A percentile compares a stretch with the other conserved stretches of the same genome.
Evolutionary conservation across 2,888 invertebrate species (phyloP).

Genomic region (Watsonalla binaria): DNA sequence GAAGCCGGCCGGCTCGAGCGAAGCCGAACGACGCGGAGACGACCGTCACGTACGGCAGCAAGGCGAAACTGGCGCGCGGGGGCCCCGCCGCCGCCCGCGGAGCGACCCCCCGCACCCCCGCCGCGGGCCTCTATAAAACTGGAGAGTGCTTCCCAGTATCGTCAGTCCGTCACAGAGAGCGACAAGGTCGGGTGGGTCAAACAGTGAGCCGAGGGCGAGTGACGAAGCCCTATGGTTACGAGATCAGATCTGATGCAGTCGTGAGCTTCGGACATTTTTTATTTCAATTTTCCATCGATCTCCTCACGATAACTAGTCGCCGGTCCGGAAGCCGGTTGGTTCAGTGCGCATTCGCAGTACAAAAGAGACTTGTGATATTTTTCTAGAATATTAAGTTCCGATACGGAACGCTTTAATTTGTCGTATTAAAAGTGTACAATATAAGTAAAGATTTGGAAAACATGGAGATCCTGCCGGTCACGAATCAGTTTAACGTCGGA

Average conservation of each 20-base stretch:
- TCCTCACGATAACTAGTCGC: conserved; percentile 67
- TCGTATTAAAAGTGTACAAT: conserved; percentile 74
- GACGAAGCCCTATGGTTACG: conserved; percentile 75
- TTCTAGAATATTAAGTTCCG: conserved; percentile 70
- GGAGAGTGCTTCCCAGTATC: conserved; percentile 52
- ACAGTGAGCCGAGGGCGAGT: conserved; percentile 65
- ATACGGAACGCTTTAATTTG: conserved; percentile 62
- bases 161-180: conserved; percentile 74
- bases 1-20: conserved; percentile 65
- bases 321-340: conserved; percentile 56
- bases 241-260: conserved; percentile 77
- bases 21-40: conserved; percentile 39
- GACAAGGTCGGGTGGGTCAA: conserved; percentile 73
- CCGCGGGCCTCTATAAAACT: conserved; percentile 70
- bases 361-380: conserved; percentile 79
- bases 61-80: conserved; percentile 66
- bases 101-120: conserved; percentile 56
- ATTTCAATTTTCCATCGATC: conserved; percentile 65
- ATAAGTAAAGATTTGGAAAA: conserved; percentile 79
- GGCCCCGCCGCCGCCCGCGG: conserved; percentile 61
- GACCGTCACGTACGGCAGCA: conserved; percentile 38
- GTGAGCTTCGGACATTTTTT: conserved; percentile 58
- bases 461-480: conserved; percentile 90
- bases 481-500: conserved; percentile 86
- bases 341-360: conserved; percentile 74